A percentile compares a stretch with the other conserved stretches of the same genome.
These are phyloP conservation scores for Bostrychus sinensis DNA, from an alignment of 2,113 vertebrate genomes.

Conservation along the genomic window DNA sequence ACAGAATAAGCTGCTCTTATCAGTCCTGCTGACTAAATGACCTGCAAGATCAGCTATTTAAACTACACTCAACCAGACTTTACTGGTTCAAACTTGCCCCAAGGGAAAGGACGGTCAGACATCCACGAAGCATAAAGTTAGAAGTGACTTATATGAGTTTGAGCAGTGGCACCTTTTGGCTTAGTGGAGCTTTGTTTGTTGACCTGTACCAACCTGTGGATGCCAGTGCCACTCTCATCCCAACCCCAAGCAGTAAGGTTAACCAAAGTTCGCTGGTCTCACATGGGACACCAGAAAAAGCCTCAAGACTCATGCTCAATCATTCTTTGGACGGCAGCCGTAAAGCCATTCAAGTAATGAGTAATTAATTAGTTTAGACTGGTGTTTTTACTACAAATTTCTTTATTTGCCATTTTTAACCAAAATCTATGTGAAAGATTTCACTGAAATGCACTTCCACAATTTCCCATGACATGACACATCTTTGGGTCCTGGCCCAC, in stretches of 20 bases:
- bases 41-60: conserved; percentile 50
- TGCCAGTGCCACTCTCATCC: conserved; percentile 25
- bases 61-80: conserved; percentile 32
- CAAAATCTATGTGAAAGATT: no score
- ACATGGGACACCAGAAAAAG: conserved; percentile 44
- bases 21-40: conserved; percentile 37
- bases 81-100: conserved; percentile 50
- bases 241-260: conserved; percentile 47
- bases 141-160: conserved; percentile 18
- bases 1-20: conserved; percentile 47
- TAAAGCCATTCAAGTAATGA: background rate
- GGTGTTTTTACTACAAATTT: no score
- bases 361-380: background rate
- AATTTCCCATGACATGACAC: no score
- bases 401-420: no score
- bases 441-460: no score
- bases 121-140: conserved; percentile 17
- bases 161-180: conserved; percentile 6
- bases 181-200: conserved; percentile 31
- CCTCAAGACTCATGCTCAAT: conserved; percentile 14
- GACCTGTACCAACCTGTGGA: conserved; percentile 42
- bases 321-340: conserved; percentile 9
- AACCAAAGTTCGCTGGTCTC: conserved; percentile 67
- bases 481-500: no score
- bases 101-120: conserved; percentile 24